These are phyloP conservation scores for Alloplasta piceator DNA, from an alignment of 2,888 invertebrate genomes.

Conservation along the genomic window DNA sequence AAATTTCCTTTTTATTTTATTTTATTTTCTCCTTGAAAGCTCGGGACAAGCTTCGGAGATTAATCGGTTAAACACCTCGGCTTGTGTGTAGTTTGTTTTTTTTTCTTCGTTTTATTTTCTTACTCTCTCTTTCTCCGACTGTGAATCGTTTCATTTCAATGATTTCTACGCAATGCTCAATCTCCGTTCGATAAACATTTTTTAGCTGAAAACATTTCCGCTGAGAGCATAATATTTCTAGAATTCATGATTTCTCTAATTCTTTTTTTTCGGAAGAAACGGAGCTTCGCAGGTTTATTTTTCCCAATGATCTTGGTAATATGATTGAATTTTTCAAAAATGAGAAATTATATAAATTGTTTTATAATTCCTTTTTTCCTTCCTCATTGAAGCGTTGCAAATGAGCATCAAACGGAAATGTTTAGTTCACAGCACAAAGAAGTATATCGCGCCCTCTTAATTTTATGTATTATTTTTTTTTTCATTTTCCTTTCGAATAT, in stretches of 20 bases:
- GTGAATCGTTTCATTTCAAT: slow-evolving; percentile 32
- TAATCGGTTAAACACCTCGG: slow-evolving; percentile 62
- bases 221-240: slow-evolving; percentile 37
- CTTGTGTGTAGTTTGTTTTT: slow-evolving; percentile 48
- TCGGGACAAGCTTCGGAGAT: slow-evolving; percentile 73
- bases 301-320: too few relatives aligned
- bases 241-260: too few relatives aligned
- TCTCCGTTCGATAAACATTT: slow-evolving; percentile 64
- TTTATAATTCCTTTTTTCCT: background rate
- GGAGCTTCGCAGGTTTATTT: too few relatives aligned
- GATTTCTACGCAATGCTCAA: slow-evolving; percentile 60
- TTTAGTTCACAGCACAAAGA: slow-evolving; percentile 73
- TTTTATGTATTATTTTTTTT: slow-evolving; percentile 29
- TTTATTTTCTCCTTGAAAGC: slow-evolving; percentile 70
- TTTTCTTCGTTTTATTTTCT: slow-evolving; percentile 9
- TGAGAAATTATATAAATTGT: background rate
- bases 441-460: slow-evolving; percentile 30
- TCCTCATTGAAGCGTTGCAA: slow-evolving; percentile 22
- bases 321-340: too few relatives aligned
- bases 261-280: too few relatives aligned
- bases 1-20: slow-evolving; percentile 63
- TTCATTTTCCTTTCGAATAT: slow-evolving; percentile 49
- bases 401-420: slow-evolving; percentile 67
- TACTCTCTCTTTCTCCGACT: background rate
- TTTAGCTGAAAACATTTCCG: slow-evolving; percentile 50